phyloP scores from a whole-genome alignment of 2,888 invertebrate species.

The Cistogaster globosa region DNA sequence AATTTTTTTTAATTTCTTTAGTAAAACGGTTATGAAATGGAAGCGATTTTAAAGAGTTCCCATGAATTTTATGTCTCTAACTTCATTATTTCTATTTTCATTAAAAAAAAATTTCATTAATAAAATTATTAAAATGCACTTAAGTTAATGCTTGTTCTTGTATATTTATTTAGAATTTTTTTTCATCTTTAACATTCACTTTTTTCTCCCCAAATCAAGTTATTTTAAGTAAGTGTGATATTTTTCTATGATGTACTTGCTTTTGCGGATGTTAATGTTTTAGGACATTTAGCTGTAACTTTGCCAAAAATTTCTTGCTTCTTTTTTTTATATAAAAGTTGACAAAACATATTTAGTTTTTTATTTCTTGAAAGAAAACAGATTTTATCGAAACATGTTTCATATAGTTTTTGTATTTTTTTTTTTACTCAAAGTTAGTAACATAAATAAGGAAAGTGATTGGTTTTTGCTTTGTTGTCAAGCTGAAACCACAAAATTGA shows the following conservation, averaged over 20 bases:
- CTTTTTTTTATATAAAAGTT: constrained; percentile 36
- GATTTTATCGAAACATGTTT: constrained; percentile 65
- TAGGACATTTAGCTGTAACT: constrained; percentile 66
- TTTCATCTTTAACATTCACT: background rate
- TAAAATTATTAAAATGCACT: background rate
- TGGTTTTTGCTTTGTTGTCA: constrained; percentile 43
- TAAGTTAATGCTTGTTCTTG: constrained; percentile 17
- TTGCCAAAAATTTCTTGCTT: constrained; percentile 57
- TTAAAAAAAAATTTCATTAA: too few relatives aligned
- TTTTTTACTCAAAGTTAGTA: background rate
- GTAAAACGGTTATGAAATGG: too few relatives aligned
- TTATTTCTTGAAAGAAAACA: constrained; percentile 57
- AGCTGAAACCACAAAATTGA: constrained; percentile 35
- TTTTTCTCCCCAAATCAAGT: constrained; percentile 21
- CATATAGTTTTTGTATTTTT: constrained; percentile 2
- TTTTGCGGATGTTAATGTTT: constrained; percentile 63
- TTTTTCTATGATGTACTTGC: constrained; percentile 46
- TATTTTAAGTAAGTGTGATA: constrained; percentile 57
- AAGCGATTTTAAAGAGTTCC: too few relatives aligned
- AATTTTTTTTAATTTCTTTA: too few relatives aligned
- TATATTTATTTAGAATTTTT: constrained; percentile 6
- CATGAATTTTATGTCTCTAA: too few relatives aligned
- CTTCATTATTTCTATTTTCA: too few relatives aligned
- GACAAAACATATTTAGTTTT: constrained; percentile 44
- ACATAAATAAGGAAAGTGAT: constrained; percentile 62